A percentile compares a stretch with the other conserved stretches of the same genome.
Conservation (phyloP, 2,888 invertebrate genomes). For the Tachina fera region DNA sequence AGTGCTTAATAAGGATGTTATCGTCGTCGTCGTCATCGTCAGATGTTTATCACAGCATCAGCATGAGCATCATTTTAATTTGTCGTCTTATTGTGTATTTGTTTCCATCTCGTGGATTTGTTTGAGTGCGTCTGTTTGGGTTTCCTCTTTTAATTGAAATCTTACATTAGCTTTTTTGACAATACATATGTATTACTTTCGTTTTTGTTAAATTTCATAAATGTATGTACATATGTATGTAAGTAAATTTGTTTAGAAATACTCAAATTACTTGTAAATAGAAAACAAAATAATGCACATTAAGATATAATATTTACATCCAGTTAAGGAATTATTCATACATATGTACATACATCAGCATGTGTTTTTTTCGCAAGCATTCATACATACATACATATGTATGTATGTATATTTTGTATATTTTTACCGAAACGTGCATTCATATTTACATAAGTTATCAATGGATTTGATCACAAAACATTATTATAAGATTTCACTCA, state of each 20-base stretch:
- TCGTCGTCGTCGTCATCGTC: constrained; percentile 3
- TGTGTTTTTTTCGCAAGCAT: neutral
- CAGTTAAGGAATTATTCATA: constrained; percentile 26
- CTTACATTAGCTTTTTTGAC: constrained; percentile 56
- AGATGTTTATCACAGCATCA: constrained; percentile 68
- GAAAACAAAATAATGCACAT: constrained; percentile 59
- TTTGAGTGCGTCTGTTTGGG: constrained; percentile 19
- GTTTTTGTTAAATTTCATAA: constrained; percentile 32
- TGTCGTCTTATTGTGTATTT: constrained; percentile 65
- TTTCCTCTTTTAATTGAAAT: constrained; percentile 70
- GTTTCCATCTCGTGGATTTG: constrained; percentile 27
- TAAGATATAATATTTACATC: constrained; percentile 47
- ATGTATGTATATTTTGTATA: neutral
- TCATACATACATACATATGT: neutral
- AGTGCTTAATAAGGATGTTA: constrained; percentile 56
- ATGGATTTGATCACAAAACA: constrained; percentile 52
- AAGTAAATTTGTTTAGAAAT: constrained; percentile 64
- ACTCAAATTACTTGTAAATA: constrained; percentile 69
- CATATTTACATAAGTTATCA: constrained; percentile 44
- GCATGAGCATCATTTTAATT: constrained; percentile 58
- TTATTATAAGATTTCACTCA: constrained; percentile 33
- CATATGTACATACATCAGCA: neutral
- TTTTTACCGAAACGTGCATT: neutral
- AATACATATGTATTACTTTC: constrained; percentile 38
- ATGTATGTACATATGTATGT: neutral